These are phyloP conservation scores for Silvanus unidentatus DNA, from an alignment of 2,888 invertebrate genomes.

Conservation along the genomic window DNA sequence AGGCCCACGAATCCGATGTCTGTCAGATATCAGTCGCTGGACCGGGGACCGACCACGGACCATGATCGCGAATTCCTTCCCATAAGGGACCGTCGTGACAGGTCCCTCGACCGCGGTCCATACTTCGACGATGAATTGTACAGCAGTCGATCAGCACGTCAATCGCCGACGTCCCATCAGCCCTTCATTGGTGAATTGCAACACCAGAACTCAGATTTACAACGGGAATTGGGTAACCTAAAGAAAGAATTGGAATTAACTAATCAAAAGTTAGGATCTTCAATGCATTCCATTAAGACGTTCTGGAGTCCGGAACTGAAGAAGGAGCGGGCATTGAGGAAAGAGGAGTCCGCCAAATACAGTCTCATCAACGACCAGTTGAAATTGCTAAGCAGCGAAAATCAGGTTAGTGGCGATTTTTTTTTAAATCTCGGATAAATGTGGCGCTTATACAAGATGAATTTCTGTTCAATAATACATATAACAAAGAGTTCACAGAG, in stretches of 20 bases:
- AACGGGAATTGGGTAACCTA: constrained; percentile 83
- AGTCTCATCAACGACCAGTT: constrained; percentile 94
- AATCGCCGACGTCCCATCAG: constrained; percentile 63
- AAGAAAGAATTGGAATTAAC: constrained; percentile 93
- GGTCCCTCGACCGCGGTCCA: constrained; percentile 62
- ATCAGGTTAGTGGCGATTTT: constrained; percentile 68
- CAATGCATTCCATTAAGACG: constrained; percentile 99
- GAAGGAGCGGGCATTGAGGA: constrained; percentile 91
- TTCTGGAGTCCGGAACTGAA: constrained; percentile 99
- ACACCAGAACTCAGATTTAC: constrained; percentile 90
- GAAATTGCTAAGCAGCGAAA: constrained; percentile 91
- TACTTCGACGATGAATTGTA: constrained; percentile 68
- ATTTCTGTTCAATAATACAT: no score
- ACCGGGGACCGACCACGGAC: constrained; percentile 49
- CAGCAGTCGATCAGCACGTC: constrained; percentile 59
- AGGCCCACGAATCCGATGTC: constrained; percentile 50
- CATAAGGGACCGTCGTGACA: constrained; percentile 67
- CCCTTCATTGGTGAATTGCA: constrained; percentile 74
- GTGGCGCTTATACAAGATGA: no score
- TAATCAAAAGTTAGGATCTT: constrained; percentile 95
- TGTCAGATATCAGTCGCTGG: constrained; percentile 53
- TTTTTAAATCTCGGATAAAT: no score
- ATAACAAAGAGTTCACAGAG: no score
- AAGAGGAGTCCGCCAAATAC: constrained; percentile 97
- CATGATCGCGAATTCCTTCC: constrained; percentile 82